These are phyloP conservation scores for Allygus modestus DNA, from an alignment of 2,888 invertebrate genomes.

Conservation along the genomic window DNA sequence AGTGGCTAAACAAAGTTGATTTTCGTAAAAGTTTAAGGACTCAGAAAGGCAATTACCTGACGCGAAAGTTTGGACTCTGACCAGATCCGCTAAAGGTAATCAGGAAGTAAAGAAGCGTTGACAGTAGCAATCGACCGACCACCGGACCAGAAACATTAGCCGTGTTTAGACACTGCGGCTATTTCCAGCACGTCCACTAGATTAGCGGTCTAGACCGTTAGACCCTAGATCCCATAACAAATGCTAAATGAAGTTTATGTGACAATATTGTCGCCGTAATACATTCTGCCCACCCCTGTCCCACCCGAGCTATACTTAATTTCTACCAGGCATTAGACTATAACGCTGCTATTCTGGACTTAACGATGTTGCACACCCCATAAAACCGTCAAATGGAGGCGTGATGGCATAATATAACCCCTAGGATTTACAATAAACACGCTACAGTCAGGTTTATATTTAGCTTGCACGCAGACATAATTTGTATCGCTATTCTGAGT, in stretches of 20 bases:
- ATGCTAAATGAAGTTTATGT: too few species aligned
- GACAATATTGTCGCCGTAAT: too few species aligned
- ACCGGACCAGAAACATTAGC: neutral
- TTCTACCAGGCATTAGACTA: neutral
- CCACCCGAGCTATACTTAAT: neutral
- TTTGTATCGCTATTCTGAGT: neutral
- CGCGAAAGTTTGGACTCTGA: too few species aligned
- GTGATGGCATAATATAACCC: neutral
- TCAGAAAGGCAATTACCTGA: too few species aligned
- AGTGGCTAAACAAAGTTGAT: too few species aligned
- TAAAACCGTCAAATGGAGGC: neutral
- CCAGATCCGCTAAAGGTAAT: too few species aligned
- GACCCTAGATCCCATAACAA: too few species aligned
- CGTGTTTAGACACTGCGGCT: neutral
- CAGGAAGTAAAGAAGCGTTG: too few species aligned
- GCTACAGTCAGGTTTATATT: slow-evolving; percentile 15
- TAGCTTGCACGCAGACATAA: neutral
- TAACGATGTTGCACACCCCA: neutral
- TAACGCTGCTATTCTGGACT: neutral
- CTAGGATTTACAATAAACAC: neutral
- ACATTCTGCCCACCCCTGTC: too few species aligned
- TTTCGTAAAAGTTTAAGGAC: too few species aligned
- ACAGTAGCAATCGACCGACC: neutral
- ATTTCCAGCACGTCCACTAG: neutral
- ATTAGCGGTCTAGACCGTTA: too few species aligned